Base-by-base conservation (phyloP, 2,113 vertebrate genomes). In the Zosterops lateralis region DNA sequence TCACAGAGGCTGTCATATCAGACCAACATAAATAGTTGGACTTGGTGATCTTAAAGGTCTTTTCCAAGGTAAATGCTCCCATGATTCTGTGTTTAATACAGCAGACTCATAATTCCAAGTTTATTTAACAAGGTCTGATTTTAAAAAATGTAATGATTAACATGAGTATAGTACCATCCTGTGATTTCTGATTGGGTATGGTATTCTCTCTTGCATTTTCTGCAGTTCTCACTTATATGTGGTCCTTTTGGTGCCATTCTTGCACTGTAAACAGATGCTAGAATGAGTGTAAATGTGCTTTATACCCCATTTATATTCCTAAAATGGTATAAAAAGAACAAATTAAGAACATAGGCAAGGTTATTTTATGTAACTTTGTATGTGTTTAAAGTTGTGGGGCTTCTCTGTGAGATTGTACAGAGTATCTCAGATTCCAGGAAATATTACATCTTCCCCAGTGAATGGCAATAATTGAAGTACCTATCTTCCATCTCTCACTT, bases 401-500 rank as follows among this genome's bases (percentile, higher is more conserved):
- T 90, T 92, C 75, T 88, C 72, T 71, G 20, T 78, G 80, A 81
- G 38, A 44, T 75, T 71, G 47, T 65, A 75, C 40, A 58, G 50
- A 73, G 40, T 47, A 78, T 54, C 89, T 92, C 50, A 32, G 61
- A 75, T 96, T 81, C 76, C 50, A 72, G 53, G 53, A 93, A 85
- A 75, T 74, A 71, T 12, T 92, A 57, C 71, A 57, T 80, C 76
- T 95, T 93, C 66, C 73, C 57, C 62, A 79, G 84, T 84, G 71
- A 87, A 75, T 38, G 76, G 40, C 84, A 76, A 67, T 84, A 93
- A 96, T 76, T 95, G 91, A 95, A 93, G 83, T 64, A 57, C 47
- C 84, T 89, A 72, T 96, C 89, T 96, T 83, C 84, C 62, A 92
- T 92, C 87, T 95, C 90, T 93, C 72, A 66, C 82, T 92, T 68